Conservation (phyloP, 2,888 invertebrate species). For the Elegia similella region DNA sequence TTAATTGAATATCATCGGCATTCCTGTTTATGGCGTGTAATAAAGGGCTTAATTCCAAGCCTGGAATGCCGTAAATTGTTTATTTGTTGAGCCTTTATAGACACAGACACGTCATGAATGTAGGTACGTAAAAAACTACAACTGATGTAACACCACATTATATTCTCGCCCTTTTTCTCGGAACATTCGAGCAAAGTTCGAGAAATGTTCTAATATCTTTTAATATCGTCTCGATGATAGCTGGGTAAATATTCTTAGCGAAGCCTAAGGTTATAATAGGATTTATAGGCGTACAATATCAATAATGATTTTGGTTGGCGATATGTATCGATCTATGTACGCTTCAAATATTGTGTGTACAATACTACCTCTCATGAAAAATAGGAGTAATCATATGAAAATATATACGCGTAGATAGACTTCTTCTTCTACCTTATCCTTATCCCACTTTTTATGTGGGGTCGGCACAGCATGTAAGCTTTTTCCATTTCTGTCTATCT, state of each 20-base stretch:
- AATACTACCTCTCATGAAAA: too few species aligned
- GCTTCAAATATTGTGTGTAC: constrained; percentile 5
- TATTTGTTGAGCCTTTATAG: constrained; percentile 36
- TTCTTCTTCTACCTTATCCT: too few species aligned
- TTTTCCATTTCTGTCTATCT: too few species aligned
- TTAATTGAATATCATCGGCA: constrained; percentile 14
- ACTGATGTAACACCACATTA: background rate
- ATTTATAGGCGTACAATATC: constrained; percentile 43
- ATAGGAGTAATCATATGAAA: too few species aligned
- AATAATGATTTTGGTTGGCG: constrained; percentile 44
- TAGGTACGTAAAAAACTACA: background rate
- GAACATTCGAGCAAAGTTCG: constrained; percentile 40
- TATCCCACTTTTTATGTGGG: too few species aligned
- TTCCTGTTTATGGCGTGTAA: constrained; percentile 15
- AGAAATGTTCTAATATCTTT: constrained; percentile 63
- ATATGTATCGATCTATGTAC: background rate
- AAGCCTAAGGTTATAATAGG: constrained; percentile 45
- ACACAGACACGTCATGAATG: constrained; percentile 28
- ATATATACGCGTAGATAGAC: too few species aligned
- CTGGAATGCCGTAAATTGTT: constrained; percentile 36
- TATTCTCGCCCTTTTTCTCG: constrained; percentile 39
- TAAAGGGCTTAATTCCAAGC: constrained; percentile 19
- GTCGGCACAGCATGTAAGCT: too few species aligned
- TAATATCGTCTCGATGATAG: constrained; percentile 53
- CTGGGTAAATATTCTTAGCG: constrained; percentile 53